Evolutionary conservation across 1,140 invertebrate genomes (phyloP), one percentile per base, ranked within the genome.

Genomic region (Aphelenchoides besseyi): DNA sequence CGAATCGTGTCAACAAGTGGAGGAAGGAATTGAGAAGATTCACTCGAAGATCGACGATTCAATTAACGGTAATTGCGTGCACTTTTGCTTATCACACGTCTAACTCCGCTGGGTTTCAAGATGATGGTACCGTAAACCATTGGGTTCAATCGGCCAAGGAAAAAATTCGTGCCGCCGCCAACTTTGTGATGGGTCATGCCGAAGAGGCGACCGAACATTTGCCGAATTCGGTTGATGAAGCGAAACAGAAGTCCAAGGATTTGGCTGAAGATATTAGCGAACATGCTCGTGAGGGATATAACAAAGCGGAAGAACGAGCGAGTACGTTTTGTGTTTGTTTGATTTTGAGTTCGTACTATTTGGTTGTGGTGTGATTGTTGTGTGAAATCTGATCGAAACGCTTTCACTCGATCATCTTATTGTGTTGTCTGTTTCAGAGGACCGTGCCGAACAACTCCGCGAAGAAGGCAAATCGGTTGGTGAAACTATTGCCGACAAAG

Each of bases 341-440:
- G n/a, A 41, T 8, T n/a, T 41, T 41, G 5, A 3, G 16, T 16
- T 1, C 30, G 59, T 61, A 16, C 33, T 52, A n/a, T 16, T 30
- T 61, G 30, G n/a, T 30, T 61, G 59, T 61, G n/a, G n/a, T 61
- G 30, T 66, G 63, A 12, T 63, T 66, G 30, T 33, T 3, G 33
- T 59, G 9, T 64, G 33, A 35, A 12, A 37, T 32, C 1, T 59
- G 23, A n/a, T 66, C 1, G 63, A 37, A 1, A 2, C 1, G 23
- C 1, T 33, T 53, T n/a, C 0, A 12, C 1, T 18, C 36, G 1
- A 1, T 53, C 12, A 26, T 32, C 8, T 64, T 23, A 1, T 35
- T 66, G 12, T 2, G 12, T 12, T 3, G 41, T n/a, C 33, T 18
- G n/a, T 66, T 37, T 28, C 2, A 66, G 33, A 66, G 30, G 63